Base-by-base conservation (phyloP, 2,113 vertebrate genomes). In the Rhombomys opimus region DNA sequence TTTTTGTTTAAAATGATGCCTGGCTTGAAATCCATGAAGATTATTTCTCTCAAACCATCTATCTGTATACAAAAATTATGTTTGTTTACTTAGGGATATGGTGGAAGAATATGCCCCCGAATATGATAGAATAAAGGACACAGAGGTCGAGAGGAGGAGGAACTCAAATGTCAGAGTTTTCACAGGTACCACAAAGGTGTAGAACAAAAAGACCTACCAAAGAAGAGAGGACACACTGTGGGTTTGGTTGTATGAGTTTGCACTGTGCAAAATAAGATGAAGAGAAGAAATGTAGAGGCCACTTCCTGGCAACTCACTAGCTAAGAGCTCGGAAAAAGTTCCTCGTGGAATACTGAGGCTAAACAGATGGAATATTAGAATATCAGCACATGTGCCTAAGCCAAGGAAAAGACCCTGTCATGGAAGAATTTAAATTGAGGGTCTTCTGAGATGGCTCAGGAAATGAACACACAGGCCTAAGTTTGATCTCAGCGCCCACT, bases 1-100 rank as follows among this genome's bases (percentile, higher is more conserved):
- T 84, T 78, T 91, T 70, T 41, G n/a, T 76, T 90, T 95, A 84
- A 92, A 73, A 84, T 85, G 1, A 87, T 52, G 0, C 92, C 54
- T 75, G 7, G 1, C 73, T 95, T 75, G 27, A 50, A 76, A 18
- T 59, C 2, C 72, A 15, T 50, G 23, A 75, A 77, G 57, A 18
- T 87, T 38, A 7, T 14, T 84, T 68, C 22, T 18, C 10, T 94
- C 73, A 80, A 67, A 75, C 57, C 17, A 35, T 38, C 7, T 84
- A 76, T 89, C 25, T 61, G 5, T 67, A 35, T 65, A 27, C 92
- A 20, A 80, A 89, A 87, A 46, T 41, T 23, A 23, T 13, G 4
- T 20, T 4, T 41, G 61, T 85, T 50, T 50, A 59, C 1, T 96
- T 67, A 41, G 35, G 25, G 14, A n/a, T 94, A 35, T 32, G 2